Base-by-base conservation (phyloP, 2,797 vertebrate genomes). In the Anguilla obscura region DNA sequence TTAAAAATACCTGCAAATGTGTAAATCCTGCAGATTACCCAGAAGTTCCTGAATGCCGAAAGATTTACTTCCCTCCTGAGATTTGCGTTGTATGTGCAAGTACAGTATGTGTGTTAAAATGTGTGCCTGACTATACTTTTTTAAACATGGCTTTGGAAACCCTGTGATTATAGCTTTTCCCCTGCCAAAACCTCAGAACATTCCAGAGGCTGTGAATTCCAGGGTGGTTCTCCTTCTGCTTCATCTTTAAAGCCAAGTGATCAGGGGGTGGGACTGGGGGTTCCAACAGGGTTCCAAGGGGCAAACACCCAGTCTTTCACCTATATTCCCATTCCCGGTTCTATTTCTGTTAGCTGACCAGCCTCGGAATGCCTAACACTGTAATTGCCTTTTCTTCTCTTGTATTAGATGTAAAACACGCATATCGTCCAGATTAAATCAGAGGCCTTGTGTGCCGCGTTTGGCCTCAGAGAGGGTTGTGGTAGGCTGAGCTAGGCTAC, bases 141-240 rank as follows among this genome's bases (percentile, higher is more conserved):
- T 91, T 94, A 95, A 95, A 96, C 89, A 92, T 48, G 24, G 91
- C 89, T 95, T 95, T 94, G 89, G 90, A 96, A 96, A 96, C 94
- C 92, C 90, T 95, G 90, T 95, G 92, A 96, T 96, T 96, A 96
- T 92, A 94, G 92, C 93, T 92, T 90, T 0, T 90, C 92, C 95
- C 93, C 93, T 95, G 94, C 95, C 95, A 96, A 95, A 95, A 56
- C 80, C 91, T 94, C 88, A 86, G 0, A 90, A 88, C 95, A 95
- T 96, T 95, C 94, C 95, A 94, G 89, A 92, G 92, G 92, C 93
- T 92, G 89, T 89, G 92, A 91, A 93, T 93, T 92, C 91, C 92
- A 94, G 92, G 90, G 91, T 91, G 85, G 90, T 89, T 93, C 92
- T 91, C 91, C 86, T 89, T 88, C 54, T 89, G 90, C 93, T 89